Conservation (phyloP, 2,888 invertebrate genomes). For the Callyntrura guangdongensis region DNA sequence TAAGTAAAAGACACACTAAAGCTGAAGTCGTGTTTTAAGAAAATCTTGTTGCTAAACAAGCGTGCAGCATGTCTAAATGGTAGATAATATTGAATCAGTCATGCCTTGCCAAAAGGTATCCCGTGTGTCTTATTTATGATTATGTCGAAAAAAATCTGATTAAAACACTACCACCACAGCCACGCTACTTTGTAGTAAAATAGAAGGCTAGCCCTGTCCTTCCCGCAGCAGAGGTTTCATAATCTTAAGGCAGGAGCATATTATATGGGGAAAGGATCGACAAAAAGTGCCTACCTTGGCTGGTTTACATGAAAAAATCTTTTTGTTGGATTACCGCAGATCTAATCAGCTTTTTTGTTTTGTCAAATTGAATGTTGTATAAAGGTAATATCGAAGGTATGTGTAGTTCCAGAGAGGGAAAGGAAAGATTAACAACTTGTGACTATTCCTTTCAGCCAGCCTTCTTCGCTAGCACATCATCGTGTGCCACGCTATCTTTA, state of each 20-base stretch:
- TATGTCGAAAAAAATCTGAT: conserved; percentile 47
- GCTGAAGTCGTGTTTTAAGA: conserved; percentile 38
- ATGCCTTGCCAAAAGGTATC: conserved; percentile 71
- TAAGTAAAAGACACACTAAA: background rate
- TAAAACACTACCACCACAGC: conserved; percentile 37
- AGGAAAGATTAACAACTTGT: conserved; percentile 35
- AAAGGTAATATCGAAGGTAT: conserved; percentile 21
- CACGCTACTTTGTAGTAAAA: background rate
- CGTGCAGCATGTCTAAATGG: conserved; percentile 73
- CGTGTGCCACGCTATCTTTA: background rate
- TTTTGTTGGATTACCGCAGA: conserved; percentile 59
- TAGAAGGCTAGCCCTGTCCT: background rate
- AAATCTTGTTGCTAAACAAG: conserved; percentile 64
- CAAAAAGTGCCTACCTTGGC: conserved; percentile 13
- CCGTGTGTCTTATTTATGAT: conserved; percentile 56
- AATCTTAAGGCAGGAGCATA: background rate
- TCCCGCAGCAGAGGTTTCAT: conserved; percentile 20
- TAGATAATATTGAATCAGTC: conserved; percentile 75
- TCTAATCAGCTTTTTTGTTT: conserved; percentile 71
- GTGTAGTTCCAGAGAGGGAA: conserved; percentile 30
- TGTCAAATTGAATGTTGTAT: conserved; percentile 40
- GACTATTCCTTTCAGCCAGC: conserved; percentile 20
- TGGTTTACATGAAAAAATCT: conserved; percentile 42
- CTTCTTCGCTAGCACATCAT: background rate
- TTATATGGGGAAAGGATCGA: conserved; percentile 4